These are phyloP conservation scores for Tigriopus japonicus DNA, from an alignment of 1,140 invertebrate genomes.

Conservation along the genomic window DNA sequence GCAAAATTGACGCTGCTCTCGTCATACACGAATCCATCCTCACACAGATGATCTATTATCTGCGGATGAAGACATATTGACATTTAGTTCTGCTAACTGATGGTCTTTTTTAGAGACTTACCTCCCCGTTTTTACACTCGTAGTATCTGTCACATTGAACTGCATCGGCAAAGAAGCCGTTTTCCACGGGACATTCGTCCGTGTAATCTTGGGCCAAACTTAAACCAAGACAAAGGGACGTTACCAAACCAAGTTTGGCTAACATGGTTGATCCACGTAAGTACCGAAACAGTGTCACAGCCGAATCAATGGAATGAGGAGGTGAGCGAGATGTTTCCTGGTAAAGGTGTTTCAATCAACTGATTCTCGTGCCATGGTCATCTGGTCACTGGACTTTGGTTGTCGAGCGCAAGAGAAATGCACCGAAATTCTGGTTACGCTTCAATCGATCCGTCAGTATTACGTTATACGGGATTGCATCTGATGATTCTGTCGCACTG, in stretches of 20 bases:
- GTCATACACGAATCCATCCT: conserved; percentile 69
- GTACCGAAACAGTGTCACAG: too few relatives aligned
- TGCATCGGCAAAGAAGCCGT: conserved; percentile 26
- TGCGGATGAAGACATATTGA: background rate
- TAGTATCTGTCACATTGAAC: conserved; percentile 51
- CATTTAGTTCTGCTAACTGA: background rate
- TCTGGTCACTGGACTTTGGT: too few relatives aligned
- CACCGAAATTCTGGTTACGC: too few relatives aligned
- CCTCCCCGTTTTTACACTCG: conserved; percentile 48
- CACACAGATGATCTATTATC: conserved; percentile 44
- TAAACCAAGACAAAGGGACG: background rate
- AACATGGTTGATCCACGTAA: too few relatives aligned
- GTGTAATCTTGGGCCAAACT: conserved; percentile 3
- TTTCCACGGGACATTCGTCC: conserved; percentile 23
- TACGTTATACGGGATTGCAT: too few relatives aligned
- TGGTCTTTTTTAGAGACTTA: conserved; percentile 23
- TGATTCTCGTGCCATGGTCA: too few relatives aligned
- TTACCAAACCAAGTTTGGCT: background rate
- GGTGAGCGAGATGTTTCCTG: too few relatives aligned
- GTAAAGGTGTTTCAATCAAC: too few relatives aligned
- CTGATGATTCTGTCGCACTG: too few relatives aligned
- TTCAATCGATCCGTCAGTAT: too few relatives aligned
- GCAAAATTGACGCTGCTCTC: conserved; percentile 57
- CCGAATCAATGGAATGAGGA: too few relatives aligned
- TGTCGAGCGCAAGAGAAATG: too few relatives aligned